A percentile compares a stretch with the other conserved stretches of the same genome.
Conservation (phyloP, 2,888 invertebrate species). For the Chirona hameri region DNA sequence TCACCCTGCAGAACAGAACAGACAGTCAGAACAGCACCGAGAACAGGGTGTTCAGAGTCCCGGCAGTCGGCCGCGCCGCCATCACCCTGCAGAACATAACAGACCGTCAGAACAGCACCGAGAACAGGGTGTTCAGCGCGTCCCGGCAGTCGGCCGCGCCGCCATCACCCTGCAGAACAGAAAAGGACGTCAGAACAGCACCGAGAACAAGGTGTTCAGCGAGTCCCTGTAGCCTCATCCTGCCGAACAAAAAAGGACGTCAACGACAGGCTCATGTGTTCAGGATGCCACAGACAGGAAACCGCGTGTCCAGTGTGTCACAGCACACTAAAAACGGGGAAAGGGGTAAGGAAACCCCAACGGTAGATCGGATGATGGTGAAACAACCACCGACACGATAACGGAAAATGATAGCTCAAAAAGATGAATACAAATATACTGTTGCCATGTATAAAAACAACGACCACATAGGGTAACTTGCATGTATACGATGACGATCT, state of each 20-base stretch:
- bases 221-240: conserved; percentile 89
- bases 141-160: conserved; percentile 74
- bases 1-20: conserved; percentile 68
- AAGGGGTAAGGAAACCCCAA: too few species aligned
- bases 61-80: conserved; percentile 73
- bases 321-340: too few species aligned
- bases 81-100: conserved; percentile 66
- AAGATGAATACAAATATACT: too few species aligned
- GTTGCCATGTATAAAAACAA: too few species aligned
- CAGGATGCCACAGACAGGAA: too few species aligned
- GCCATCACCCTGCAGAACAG: conserved; percentile 63
- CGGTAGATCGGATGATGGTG: too few species aligned
- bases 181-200: conserved; percentile 64
- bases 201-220: conserved; percentile 80
- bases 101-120: conserved; percentile 79
- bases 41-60: conserved; percentile 75
- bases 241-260: conserved; percentile 40
- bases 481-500: too few species aligned
- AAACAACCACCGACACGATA: too few species aligned
- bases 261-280: too few species aligned
- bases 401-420: too few species aligned
- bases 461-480: too few species aligned
- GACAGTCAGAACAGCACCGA: conserved; percentile 79
- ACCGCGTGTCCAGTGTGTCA: too few species aligned
- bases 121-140: conserved; percentile 82